Evolutionary conservation across 2,113 vertebrate species (phyloP), one percentile per base, ranked within the genome.

Genomic region (Lichenostomus cassidix): DNA sequence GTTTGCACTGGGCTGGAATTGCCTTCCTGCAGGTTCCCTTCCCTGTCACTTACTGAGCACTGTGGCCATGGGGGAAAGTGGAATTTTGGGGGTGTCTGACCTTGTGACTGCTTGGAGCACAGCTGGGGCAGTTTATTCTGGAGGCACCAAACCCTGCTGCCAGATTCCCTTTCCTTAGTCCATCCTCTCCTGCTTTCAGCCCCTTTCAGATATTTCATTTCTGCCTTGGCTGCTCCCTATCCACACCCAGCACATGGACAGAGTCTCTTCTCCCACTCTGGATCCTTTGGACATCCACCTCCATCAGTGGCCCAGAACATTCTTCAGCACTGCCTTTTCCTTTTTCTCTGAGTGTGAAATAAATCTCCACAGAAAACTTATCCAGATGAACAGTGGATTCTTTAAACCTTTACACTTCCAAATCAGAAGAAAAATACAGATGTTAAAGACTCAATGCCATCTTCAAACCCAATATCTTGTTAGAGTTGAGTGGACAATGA

Each of bases 41-140:
- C 52, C 42, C 62, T 25, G 14, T 10, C 1, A 0, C 13, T 44
- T 23, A 2, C 0, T 0, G 22, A 53, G 28, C 9, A 1, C 46
- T 27, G 35, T 24, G 27, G 35, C 23, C 5, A 3, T 2, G 12
- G 9, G 10, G 17, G 18, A 5, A 37, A 46, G 25, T 10, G 15
- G 10, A 31, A 9, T 63, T 59, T 18, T 33, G 3, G 16, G 23
- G 10, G 7, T 7, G 5, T 52, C 47, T 74, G 42, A 17, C 23
- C 16, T 53, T 87, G 73, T 83, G 46, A 20, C 24, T 29, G 44
- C 10, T 41, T 33, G 74, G 49, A 79, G 55, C 8, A 28, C 27
- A 55, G 13, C 44, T 41, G 55, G 52, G 19, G 50, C 15, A 15
- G 5, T 47, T 82, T n/a, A 15, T 80, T 84, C 74, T 68, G 37